These are phyloP conservation scores for Scomber colias DNA, from an alignment of 2,113 vertebrate species.

Conservation along the genomic window DNA sequence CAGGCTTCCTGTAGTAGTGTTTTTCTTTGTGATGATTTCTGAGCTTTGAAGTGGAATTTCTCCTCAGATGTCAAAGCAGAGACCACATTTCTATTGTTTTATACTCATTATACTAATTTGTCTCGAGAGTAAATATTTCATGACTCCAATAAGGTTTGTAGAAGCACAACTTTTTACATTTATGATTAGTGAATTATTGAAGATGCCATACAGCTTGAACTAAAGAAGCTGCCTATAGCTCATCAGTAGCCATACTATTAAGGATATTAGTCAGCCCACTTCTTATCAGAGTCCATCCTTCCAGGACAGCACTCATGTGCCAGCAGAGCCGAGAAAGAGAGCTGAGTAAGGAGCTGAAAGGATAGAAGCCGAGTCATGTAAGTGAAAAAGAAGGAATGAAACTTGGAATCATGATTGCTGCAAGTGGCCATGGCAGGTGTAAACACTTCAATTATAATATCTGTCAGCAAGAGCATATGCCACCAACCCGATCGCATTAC, in stretches of 20 bases:
- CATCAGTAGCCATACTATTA: constrained; percentile 20
- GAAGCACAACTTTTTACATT: constrained; percentile 24
- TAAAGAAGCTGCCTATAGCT: constrained; percentile 8
- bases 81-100: constrained; percentile 16
- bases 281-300: neutral
- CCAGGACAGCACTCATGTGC: neutral
- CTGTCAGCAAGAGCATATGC: constrained; percentile 4
- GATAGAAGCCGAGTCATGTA: neutral
- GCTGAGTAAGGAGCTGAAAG: constrained; percentile 13
- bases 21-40: constrained; percentile 1
- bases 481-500: neutral
- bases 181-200: constrained; percentile 17
- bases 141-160: constrained; percentile 28
- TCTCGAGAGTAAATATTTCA: constrained; percentile 18
- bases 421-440: neutral
- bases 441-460: neutral
- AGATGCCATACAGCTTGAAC: constrained; percentile 19
- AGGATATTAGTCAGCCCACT: constrained; percentile 17
- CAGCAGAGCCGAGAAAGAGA: neutral
- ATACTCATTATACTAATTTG: neutral
- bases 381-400: constrained; percentile 11
- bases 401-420: neutral
- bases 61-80: constrained; percentile 1
- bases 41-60: constrained; percentile 15
- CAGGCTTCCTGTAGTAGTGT: neutral